Conservation (phyloP, 2,113 vertebrate genomes). For the Alligator mississippiensis region DNA sequence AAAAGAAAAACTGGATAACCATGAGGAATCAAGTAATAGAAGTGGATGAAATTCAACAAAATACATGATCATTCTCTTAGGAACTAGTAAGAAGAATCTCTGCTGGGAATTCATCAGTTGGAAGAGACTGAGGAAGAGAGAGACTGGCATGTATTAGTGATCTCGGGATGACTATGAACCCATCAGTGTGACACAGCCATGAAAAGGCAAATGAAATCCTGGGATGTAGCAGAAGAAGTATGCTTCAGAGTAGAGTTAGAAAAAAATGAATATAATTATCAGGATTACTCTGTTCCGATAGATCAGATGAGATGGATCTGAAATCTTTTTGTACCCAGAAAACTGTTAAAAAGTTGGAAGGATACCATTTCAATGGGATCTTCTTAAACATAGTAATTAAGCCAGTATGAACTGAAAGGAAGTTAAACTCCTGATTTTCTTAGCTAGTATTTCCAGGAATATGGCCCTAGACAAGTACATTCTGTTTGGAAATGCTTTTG, state of each 20-base stretch:
- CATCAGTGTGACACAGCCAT: not conserved
- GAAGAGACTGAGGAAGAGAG: not conserved
- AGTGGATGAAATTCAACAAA: not conserved
- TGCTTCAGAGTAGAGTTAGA: no score
- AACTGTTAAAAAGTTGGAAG: not conserved
- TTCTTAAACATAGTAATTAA: not conserved
- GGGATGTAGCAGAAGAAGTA: not conserved
- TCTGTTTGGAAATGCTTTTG: slow-evolving; percentile 40
- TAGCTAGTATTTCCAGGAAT: slow-evolving; percentile 39
- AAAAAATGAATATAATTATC: no score
- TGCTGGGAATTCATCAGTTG: not conserved
- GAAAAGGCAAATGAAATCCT: not conserved
- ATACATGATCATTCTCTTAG: not conserved
- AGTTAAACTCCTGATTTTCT: slow-evolving; percentile 50
- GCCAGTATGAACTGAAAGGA: not conserved
- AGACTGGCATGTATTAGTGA: not conserved
- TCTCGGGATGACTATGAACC: accelerated
- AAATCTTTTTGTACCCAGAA: not conserved
- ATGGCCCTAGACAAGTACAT: slow-evolving; percentile 30
- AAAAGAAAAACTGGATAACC: not conserved
- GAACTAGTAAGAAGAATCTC: not conserved
- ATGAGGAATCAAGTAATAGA: not conserved
- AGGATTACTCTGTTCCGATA: not conserved
- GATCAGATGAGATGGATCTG: not conserved
- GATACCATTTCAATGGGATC: not conserved